Evolutionary conservation across 2,113 vertebrate species (phyloP), one percentile per base, ranked within the genome.

Genomic region (Eurystomus gularis): DNA sequence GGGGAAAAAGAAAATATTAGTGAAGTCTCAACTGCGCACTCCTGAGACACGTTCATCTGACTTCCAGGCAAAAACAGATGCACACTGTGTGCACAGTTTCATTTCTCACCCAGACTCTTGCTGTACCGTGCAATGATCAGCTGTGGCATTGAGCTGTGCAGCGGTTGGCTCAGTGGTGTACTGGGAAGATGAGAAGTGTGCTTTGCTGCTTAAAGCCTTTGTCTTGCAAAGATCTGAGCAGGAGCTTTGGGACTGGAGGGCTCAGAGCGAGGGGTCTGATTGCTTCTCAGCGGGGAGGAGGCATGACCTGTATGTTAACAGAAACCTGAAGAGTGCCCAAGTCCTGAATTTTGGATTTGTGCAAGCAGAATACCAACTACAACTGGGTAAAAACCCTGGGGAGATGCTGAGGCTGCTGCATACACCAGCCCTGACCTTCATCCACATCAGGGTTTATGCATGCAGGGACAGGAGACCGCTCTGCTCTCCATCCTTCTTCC

Each of bases 381-480:
- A n/a, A 42, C 23, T 15, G 26, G 33, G 37, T 9, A 33, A 66
- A 82, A 72, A 20, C n/a, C 46, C 19, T 3, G 8, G 78, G 48
- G 40, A 54, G 80, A 25, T 11, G 60, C 29, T 35, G 39, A 66
- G 44, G 51, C 25, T 58, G 24, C 48, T 46, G 49, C 13, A 2
- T 5, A 17, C 37, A 8, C 40, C 40, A 46, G 25, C 44, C 31
- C 15, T 5, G 0, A 31, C 55, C 62, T 15, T 29, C 49, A 60
- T 2, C 20, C 49, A 16, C 5, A 1, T 7, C 49, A 3, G 15
- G 18, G 35, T 44, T 48, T 66, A n/a, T 13, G 14, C 1, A 2
- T 11, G n/a, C 16, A 6, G 23, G 10, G 28, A 16, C 35, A 23
- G 28, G 37, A 55, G 42, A 5, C n/a, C 10, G 13, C 55, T 73